These are phyloP conservation scores for Euproctis similis DNA, from an alignment of 2,888 invertebrate species.

Conservation along the genomic window DNA sequence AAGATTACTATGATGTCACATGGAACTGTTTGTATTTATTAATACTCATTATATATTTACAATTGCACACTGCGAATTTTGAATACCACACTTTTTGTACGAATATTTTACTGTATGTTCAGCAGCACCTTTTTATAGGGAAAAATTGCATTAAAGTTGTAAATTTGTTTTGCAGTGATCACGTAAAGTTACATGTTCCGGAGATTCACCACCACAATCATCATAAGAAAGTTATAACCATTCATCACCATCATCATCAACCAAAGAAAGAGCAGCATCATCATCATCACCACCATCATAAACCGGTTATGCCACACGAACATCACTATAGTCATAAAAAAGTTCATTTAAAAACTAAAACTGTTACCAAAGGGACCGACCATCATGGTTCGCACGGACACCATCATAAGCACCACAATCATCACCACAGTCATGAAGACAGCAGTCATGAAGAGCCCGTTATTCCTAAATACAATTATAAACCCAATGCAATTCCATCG, in stretches of 20 bases:
- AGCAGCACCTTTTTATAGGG: no score
- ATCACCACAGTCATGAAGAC: slow-evolving; percentile 28
- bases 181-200: slow-evolving; percentile 76
- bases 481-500: slow-evolving; percentile 33
- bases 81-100: no score
- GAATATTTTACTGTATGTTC: no score
- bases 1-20: no score
- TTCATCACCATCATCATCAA: slow-evolving; percentile 71
- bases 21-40: no score
- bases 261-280: slow-evolving; percentile 65
- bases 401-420: slow-evolving; percentile 30
- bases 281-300: slow-evolving; percentile 47
- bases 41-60: no score
- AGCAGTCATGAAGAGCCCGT: slow-evolving; percentile 29
- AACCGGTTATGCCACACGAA: slow-evolving; percentile 38
- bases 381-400: slow-evolving; percentile 21
- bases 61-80: no score
- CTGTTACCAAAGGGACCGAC: slow-evolving; percentile 35
- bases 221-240: slow-evolving; percentile 76
- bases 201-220: slow-evolving; percentile 76
- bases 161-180: slow-evolving; percentile 59
- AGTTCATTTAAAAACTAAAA: slow-evolving; percentile 52
- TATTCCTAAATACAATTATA: slow-evolving; percentile 33
- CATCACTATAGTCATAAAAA: slow-evolving; percentile 58
- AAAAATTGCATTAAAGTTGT: no score